Evolutionary conservation across 2,797 vertebrate genomes (phyloP).

Genomic region (Balearica regulorum): DNA sequence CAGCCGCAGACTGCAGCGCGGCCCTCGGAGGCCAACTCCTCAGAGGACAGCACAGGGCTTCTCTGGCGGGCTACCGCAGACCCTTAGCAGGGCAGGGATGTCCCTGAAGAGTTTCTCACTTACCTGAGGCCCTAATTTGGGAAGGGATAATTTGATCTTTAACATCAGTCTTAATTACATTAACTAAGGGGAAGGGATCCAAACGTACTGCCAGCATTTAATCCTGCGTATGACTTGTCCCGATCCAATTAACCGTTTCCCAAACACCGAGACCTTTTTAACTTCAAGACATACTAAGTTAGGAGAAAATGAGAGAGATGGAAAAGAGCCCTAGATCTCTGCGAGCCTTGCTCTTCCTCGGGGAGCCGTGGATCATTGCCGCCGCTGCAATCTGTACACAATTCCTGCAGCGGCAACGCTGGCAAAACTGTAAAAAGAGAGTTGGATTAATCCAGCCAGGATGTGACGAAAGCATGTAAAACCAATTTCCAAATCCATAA

Average conservation of each 20-base stretch:
- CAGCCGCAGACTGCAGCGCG: background rate
- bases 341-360: background rate
- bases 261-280: background rate
- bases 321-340: background rate
- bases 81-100: background rate
- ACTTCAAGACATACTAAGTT: background rate
- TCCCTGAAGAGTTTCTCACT: background rate
- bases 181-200: background rate
- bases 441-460: constrained; percentile 21
- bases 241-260: constrained; percentile 33
- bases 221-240: background rate
- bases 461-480: constrained; percentile 28
- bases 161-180: background rate
- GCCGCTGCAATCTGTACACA: background rate
- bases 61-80: background rate
- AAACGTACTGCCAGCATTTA: background rate
- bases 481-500: constrained; percentile 11
- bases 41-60: too few species aligned
- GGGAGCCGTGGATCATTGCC: background rate
- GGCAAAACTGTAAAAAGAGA: background rate
- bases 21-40: too few species aligned
- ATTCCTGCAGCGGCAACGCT: background rate
- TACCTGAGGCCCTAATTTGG: background rate
- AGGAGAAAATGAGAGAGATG: background rate
- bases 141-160: background rate